Evolutionary conservation across 1,140 invertebrate genomes (phyloP), one percentile per base, ranked within the genome.

Genomic region (Piezodorus guildinii): DNA sequence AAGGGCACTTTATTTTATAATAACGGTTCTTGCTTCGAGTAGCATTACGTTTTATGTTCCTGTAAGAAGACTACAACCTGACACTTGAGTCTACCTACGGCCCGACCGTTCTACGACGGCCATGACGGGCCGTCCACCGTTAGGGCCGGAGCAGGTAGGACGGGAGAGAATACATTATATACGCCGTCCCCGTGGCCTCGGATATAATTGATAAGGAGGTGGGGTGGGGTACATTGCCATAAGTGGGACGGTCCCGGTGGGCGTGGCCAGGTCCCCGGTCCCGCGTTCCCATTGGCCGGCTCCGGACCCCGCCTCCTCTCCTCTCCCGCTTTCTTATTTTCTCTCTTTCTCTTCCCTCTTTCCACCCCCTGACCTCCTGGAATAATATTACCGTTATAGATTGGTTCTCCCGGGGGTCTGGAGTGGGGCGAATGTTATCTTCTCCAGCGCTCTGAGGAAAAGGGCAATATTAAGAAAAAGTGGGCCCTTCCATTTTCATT

Each of bases 391-490:
- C 46, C n/a, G n/a, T 21, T 56, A 56, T 56, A 56, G 52, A 56
- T 56, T 56, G 52, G 19, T 56, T 25, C 52, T 56, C 34, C 12
- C 6, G 34, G 34, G 34, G 34, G 34, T 5, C 12, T 1, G 34
- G 34, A 39, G 34, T 10, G 52, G 52, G 23, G 52, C 19, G 23
- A 23, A 56, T 56, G 23, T 23, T 25, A 21, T 25, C 52, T 56
- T 25, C 34, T 39, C 34, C 52, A 5, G 14, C 21, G 3, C 52
- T 56, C 52, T 15, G 23, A 19, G 52, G 23, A 25, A 56, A 25
- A 56, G 52, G 23, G 52, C 52, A 56, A 56, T 56, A 23, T 56
- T 56, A 56, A 23, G 17, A 25, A 56, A 56, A 56, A 56, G 52
- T 25, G n/a, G 17, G 10, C 23, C 52, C 21, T 56, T 56, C 52